Conservation (phyloP, 2,113 vertebrate genomes). For the Hippocampus comes region DNA sequence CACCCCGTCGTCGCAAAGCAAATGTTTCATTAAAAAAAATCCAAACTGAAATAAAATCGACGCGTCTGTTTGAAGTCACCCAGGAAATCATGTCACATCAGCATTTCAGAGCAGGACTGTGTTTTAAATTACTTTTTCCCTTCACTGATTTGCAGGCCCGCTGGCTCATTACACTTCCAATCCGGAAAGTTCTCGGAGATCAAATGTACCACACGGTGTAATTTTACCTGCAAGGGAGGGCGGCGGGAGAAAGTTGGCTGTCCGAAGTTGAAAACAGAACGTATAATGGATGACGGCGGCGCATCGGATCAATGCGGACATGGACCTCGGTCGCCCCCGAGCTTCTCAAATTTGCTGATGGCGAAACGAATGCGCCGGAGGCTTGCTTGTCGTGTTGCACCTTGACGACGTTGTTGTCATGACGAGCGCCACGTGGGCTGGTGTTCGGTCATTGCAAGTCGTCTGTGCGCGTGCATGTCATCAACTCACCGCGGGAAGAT, state of each 20-base stretch:
- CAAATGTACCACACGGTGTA: background rate
- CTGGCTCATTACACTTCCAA: conserved; percentile 1
- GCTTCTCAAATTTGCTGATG: conserved; percentile 5
- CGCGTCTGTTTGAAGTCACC: background rate
- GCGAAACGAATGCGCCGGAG: background rate
- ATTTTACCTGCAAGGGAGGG: background rate
- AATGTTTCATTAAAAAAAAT: background rate
- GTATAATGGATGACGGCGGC: background rate
- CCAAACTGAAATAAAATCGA: background rate
- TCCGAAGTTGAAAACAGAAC: background rate
- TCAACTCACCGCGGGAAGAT: background rate
- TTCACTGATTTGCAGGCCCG: background rate
- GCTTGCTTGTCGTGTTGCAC: background rate
- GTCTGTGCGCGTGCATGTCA: background rate
- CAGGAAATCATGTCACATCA: conserved; percentile 3
- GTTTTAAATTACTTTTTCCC: conserved; percentile 9
- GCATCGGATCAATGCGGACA: conserved; percentile 1
- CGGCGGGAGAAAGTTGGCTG: background rate
- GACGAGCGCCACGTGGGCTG: background rate
- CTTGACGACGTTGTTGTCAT: background rate
- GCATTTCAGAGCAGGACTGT: background rate
- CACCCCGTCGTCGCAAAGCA: background rate
- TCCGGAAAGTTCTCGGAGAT: background rate
- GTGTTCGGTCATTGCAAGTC: background rate
- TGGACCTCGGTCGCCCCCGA: background rate